Conservation (phyloP, 2,888 invertebrate species). For the Mechanitis mazaeus region DNA sequence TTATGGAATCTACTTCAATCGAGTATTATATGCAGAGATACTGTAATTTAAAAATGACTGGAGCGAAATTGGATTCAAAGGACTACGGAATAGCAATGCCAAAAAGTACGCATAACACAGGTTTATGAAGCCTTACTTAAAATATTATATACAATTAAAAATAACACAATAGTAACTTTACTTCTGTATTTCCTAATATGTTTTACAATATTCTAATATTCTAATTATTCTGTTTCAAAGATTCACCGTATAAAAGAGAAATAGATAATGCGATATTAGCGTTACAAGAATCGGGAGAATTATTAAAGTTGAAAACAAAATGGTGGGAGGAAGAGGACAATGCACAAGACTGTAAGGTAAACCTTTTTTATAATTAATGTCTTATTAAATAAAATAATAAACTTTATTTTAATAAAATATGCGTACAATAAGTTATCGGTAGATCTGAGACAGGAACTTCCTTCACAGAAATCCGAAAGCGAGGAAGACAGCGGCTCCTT, state of each 20-base stretch:
- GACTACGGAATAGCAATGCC: constrained; percentile 90
- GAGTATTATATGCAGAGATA: constrained; percentile 91
- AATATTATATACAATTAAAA: background rate
- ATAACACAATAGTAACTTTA: background rate
- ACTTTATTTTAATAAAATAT: too few relatives aligned
- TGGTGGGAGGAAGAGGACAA: constrained; percentile 91
- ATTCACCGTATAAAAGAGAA: constrained; percentile 82
- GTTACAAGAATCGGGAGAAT: constrained; percentile 89
- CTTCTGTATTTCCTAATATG: too few relatives aligned
- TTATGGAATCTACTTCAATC: constrained; percentile 97
- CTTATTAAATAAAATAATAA: too few relatives aligned
- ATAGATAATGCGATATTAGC: constrained; percentile 90
- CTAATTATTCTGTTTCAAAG: constrained; percentile 56
- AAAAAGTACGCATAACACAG: constrained; percentile 77
- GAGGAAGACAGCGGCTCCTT: constrained; percentile 75
- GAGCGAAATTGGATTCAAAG: constrained; percentile 87
- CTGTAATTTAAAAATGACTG: constrained; percentile 88
- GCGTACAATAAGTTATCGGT: too few relatives aligned
- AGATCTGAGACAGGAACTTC: too few relatives aligned
- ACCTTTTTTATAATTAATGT: too few relatives aligned
- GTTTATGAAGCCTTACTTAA: background rate
- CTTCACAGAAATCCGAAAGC: constrained; percentile 38
- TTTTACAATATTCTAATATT: too few relatives aligned
- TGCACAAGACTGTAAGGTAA: constrained; percentile 47
- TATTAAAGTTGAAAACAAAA: constrained; percentile 85